Evolutionary conservation across 2,797 vertebrate genomes (phyloP), one percentile per base, ranked within the genome.

Genomic region (Anomalospiza imberbis): DNA sequence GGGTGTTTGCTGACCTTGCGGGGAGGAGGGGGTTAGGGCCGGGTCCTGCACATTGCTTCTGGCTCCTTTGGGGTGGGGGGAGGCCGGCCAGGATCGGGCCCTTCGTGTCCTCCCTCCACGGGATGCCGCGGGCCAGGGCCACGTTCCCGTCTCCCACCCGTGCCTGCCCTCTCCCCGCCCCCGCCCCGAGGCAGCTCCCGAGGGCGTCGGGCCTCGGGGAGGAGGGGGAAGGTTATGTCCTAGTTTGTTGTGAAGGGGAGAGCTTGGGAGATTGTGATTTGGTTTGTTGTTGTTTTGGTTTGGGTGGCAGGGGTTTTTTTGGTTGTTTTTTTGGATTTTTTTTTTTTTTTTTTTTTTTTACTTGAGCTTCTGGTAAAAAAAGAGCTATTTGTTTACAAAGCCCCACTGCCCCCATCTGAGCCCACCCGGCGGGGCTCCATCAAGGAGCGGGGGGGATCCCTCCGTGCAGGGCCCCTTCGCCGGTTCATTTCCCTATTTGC

Each of bases 401-500:
- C 42, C 38, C 36, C 42, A 9, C 18, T 63, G 55, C 62, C 79
- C 95, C 55, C 61, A 61, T 88, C 40, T 60, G 85, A 78, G 40
- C 89, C 75, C 72, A 95, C 62, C 65, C 65, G n/a, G 45, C 13
- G 65, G 45, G 62, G 67, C 50, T 92, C 91, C 79, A 93, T 58
- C 77, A 74, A 65, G 31, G 55, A 67, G 55, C 3, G 25, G 51
- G 34, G 47, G 22, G 40, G 45, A n/a, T 40, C 66, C 55, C 70
- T 87, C 66, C 19, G 28, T 34, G 65, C 74, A 45, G 70, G 78
- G 55, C 70, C 61, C 92, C 67, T 71, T 89, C 62, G 26, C 65
- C 40, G 21, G 54, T 94, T 94, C 90, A 14, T 88, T 91, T 94
- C 73, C 90, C 95, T 97, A 94, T 97, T 97, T 97, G 96, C 97